Percentiles rank a stretch among this genome's conserved stretches.
Conservation (phyloP, 2,113 vertebrate genomes). For the Cyrtonyx montezumae region DNA sequence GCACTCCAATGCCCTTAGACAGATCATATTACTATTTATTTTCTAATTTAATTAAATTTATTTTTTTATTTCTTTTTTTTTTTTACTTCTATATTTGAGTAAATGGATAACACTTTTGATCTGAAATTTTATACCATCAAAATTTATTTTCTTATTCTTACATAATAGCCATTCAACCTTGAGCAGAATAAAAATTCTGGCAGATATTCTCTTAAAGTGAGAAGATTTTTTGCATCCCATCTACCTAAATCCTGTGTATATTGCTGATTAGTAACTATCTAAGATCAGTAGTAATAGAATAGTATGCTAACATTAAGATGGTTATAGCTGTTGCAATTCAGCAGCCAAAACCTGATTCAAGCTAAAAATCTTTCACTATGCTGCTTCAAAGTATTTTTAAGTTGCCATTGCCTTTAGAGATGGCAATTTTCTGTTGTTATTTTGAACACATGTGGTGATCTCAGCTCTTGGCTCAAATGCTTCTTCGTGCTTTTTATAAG, state of each 20-base stretch:
- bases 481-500: neutral
- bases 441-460: slow-evolving; percentile 6
- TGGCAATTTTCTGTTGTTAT: neutral
- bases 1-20: neutral
- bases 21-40: neutral
- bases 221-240: neutral
- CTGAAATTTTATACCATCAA: neutral
- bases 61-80: too few relatives aligned
- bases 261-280: neutral
- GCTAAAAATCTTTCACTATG: neutral
- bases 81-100: neutral
- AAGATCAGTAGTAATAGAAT: neutral
- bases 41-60: neutral
- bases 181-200: neutral
- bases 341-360: neutral
- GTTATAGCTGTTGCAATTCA: neutral
- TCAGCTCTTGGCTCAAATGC: slow-evolving; percentile 34
- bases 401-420: neutral
- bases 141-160: neutral
- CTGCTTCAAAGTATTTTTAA: neutral
- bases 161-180: neutral
- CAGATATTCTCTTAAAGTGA: neutral
- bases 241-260: neutral
- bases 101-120: neutral
- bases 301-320: neutral